A percentile compares a stretch with the other conserved stretches of the same genome.
phyloP scores from a whole-genome alignment of 2,797 vertebrate species.

The Fundulus diaphanus region DNA sequence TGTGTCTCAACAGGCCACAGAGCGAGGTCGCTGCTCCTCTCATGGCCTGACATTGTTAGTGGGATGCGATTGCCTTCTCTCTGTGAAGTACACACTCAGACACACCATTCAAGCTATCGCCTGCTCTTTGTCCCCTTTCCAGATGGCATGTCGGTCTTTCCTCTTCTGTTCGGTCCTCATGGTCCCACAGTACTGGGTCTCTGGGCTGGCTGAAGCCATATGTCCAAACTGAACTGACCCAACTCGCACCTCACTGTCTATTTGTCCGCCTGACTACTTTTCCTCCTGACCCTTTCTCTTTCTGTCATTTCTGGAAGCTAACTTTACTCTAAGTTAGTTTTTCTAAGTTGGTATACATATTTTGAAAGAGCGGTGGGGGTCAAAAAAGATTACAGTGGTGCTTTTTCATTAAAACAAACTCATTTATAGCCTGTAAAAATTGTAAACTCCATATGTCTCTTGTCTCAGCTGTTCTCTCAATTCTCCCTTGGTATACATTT shows the following conservation, averaged over 20 bases:
- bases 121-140: constrained; percentile 60
- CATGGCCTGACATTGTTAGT: constrained; percentile 65
- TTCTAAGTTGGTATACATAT: background rate
- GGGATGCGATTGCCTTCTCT: constrained; percentile 38
- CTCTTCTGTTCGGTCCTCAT: constrained; percentile 56
- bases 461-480: constrained; percentile 62
- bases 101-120: constrained; percentile 28
- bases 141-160: constrained; percentile 67
- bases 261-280: constrained; percentile 12
- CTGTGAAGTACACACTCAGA: constrained; percentile 4
- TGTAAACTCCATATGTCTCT: constrained; percentile 28
- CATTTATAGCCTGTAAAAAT: constrained; percentile 6
- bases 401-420: constrained; percentile 2
- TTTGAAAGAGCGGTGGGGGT: background rate
- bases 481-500: constrained; percentile 42
- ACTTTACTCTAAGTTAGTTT: background rate
- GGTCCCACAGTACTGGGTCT: constrained; percentile 55
- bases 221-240: constrained; percentile 55
- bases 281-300: background rate
- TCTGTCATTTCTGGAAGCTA: background rate
- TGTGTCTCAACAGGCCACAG: constrained; percentile 23
- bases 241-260: constrained; percentile 48
- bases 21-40: constrained; percentile 45
- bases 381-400: background rate
- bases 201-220: constrained; percentile 57